phyloP scores from a whole-genome alignment of 1,140 invertebrate species.

The Chironomus striatipennis region DNA sequence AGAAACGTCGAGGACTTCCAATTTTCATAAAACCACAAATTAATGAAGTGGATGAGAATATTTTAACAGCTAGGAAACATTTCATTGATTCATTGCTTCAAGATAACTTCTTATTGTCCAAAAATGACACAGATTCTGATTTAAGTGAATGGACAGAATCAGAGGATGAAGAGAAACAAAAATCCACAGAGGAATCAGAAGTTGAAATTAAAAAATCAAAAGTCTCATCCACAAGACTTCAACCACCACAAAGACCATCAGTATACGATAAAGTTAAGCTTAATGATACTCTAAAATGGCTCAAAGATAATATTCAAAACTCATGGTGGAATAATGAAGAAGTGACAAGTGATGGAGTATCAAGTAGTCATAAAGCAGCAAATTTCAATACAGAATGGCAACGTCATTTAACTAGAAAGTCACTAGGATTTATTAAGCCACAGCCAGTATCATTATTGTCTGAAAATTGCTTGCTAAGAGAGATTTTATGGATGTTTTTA shows the following conservation, averaged over 20 bases:
- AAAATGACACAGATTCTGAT: conserved; percentile 4
- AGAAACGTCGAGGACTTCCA: neutral
- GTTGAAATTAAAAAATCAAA: neutral
- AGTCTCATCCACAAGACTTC: neutral
- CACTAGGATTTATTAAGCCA: conserved; percentile 25
- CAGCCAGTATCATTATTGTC: conserved; percentile 30
- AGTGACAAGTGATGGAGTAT: conserved; percentile 12
- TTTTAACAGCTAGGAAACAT: neutral
- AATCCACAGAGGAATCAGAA: neutral
- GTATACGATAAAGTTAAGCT: neutral
- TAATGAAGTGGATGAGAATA: neutral
- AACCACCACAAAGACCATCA: neutral
- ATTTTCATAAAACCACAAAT: neutral
- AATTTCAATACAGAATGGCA: conserved; percentile 33
- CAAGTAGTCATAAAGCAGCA: conserved; percentile 2
- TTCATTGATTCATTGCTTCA: neutral
- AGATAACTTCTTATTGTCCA: neutral
- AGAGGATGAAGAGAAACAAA: neutral
- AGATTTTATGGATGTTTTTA: conserved; percentile 37
- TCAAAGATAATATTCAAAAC: conserved; percentile 25
- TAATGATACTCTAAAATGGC: neutral
- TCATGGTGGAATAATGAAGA: conserved; percentile 31
- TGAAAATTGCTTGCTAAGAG: conserved; percentile 33
- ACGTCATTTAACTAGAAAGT: conserved; percentile 27
- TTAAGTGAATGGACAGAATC: neutral